These are phyloP conservation scores for Papilio gigon DNA, from an alignment of 2,888 invertebrate species.

Conservation along the genomic window DNA sequence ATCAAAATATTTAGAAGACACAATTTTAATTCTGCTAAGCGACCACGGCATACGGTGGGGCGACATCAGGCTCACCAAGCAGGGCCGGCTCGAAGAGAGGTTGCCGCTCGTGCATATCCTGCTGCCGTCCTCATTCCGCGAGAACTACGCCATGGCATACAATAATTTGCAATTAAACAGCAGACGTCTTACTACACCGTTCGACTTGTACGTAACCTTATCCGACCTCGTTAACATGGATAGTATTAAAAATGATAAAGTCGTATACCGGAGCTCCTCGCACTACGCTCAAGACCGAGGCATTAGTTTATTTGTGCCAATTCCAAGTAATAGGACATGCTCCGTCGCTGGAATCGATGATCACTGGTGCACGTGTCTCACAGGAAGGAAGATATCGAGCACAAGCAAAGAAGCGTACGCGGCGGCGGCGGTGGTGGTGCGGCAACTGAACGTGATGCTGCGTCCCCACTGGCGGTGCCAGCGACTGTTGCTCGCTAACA, in stretches of 20 bases:
- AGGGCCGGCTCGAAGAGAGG: conserved; percentile 93
- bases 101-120: conserved; percentile 90
- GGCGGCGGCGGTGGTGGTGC: conserved; percentile 84
- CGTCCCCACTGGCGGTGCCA: conserved; percentile 85
- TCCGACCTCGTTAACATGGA: conserved; percentile 84
- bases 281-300: conserved; percentile 79
- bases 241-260: conserved; percentile 66
- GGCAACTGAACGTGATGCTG: conserved; percentile 85
- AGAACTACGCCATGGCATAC: conserved; percentile 83
- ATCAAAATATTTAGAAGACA: conserved; percentile 83
- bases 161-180: conserved; percentile 86
- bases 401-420: conserved; percentile 80
- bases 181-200: conserved; percentile 89
- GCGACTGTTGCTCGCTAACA: conserved; percentile 81
- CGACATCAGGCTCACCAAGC: conserved; percentile 90
- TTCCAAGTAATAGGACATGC: conserved; percentile 89
- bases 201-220: conserved; percentile 91
- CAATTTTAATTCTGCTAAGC: conserved; percentile 88
- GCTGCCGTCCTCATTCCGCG: conserved; percentile 87
- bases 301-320: conserved; percentile 89
- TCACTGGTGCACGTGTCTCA: conserved; percentile 95
- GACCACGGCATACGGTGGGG: conserved; percentile 97
- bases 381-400: conserved; percentile 80
- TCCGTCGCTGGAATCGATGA: conserved; percentile 88
- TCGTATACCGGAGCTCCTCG: conserved; percentile 61